phyloP scores from a whole-genome alignment of 1,140 invertebrate species.

The Sesamia nonagrioides region DNA sequence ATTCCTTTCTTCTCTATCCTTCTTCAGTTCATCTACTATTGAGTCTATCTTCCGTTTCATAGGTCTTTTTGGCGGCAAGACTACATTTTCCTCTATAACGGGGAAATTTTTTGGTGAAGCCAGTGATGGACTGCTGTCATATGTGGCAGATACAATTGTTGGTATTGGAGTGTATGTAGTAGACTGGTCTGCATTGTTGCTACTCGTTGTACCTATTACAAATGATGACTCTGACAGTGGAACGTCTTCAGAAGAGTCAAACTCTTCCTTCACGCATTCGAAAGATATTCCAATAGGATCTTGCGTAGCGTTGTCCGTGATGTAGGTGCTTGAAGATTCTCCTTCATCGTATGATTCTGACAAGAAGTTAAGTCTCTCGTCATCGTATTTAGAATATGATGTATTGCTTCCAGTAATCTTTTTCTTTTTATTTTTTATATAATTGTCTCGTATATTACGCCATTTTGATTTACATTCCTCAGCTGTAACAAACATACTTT shows the following conservation, averaged over 20 bases:
- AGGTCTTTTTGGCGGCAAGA: not conserved
- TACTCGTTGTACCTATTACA: not conserved
- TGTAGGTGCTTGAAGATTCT: not conserved
- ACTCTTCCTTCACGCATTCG: not conserved
- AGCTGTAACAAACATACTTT: conserved; percentile 35
- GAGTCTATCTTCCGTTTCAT: conserved; percentile 6
- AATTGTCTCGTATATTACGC: conserved; percentile 40
- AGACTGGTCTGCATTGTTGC: not conserved
- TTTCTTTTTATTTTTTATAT: conserved; percentile 35
- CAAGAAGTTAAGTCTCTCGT: conserved; percentile 21
- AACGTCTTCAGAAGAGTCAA: not conserved
- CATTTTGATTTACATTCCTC: conserved; percentile 44
- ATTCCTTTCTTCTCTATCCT: conserved; percentile 15
- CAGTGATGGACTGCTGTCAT: not conserved
- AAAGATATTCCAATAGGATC: not conserved
- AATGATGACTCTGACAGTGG: not conserved
- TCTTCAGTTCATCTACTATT: conserved; percentile 14
- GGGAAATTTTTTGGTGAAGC: not conserved
- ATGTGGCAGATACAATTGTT: not conserved
- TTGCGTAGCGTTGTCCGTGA: not conserved
- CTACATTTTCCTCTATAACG: not conserved
- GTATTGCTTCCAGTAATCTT: not conserved
- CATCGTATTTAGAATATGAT: conserved; percentile 13
- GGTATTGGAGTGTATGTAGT: too few relatives aligned
- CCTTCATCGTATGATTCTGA: not conserved